Evolutionary conservation across 2,797 vertebrate species (phyloP).

Genomic region (Forpus xanthops): DNA sequence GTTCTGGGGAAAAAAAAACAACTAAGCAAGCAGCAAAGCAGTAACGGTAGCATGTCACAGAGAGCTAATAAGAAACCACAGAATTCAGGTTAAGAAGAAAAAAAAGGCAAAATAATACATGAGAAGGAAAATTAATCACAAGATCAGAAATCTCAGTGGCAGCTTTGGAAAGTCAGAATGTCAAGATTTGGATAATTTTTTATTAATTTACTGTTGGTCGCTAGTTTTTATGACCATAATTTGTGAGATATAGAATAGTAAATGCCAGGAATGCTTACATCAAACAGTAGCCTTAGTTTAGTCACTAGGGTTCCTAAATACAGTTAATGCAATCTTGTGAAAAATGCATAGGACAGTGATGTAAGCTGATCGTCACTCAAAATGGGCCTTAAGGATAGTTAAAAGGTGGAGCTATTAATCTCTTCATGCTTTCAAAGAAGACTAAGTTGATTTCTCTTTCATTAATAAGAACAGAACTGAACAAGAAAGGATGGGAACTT

Average conservation of each 20-base stretch:
- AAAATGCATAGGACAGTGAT: not conserved
- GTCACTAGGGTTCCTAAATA: not conserved
- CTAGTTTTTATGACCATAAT: not conserved
- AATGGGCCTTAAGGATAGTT: not conserved
- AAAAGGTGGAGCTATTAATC: not conserved
- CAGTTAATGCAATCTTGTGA: not conserved
- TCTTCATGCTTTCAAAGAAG: not conserved
- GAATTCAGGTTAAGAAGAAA: not conserved
- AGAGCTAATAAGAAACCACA: not conserved
- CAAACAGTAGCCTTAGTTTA: not conserved
- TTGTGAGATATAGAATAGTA: not conserved
- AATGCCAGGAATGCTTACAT: not conserved
- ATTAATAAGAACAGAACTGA: not conserved
- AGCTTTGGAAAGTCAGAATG: not conserved
- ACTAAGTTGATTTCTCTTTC: not conserved
- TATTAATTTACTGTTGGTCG: not conserved
- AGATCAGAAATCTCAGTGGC: not conserved
- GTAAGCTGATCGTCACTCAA: not conserved
- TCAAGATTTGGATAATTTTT: not conserved
- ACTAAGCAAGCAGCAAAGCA: rapidly evolving
- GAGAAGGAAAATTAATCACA: not conserved
- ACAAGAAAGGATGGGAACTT: not conserved
- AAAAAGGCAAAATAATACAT: not conserved
- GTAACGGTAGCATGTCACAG: not conserved
- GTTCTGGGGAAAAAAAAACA: not conserved